phyloP scores from a whole-genome alignment of 2,888 invertebrate species.

The Colletes collaris region DNA sequence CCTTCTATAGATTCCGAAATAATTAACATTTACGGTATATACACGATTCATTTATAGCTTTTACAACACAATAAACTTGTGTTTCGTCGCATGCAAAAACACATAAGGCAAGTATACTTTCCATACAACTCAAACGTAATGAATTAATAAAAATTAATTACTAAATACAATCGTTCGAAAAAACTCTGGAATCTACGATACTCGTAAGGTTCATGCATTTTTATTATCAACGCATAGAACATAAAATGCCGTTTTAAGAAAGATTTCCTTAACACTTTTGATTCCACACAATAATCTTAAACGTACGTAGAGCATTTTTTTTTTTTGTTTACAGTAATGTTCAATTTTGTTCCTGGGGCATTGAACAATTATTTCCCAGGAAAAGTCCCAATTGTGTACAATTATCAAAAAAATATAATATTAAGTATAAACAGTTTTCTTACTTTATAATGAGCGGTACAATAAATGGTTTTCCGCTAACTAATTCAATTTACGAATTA shows the following conservation, averaged over 20 bases:
- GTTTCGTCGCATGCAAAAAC: no score
- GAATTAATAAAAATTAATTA: no score
- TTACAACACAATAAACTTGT: background rate
- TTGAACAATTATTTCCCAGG: conserved; percentile 38
- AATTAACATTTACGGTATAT: background rate
- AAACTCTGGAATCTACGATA: background rate
- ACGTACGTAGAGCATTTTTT: conserved; percentile 7
- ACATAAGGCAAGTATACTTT: background rate
- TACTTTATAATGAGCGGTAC: conserved; percentile 9
- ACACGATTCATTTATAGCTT: background rate
- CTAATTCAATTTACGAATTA: conserved; percentile 3
- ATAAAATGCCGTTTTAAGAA: background rate
- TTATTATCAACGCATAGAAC: conserved; percentile 1
- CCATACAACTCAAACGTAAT: no score
- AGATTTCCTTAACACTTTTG: conserved; percentile 3
- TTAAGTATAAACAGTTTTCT: conserved; percentile 39
- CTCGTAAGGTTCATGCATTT: background rate
- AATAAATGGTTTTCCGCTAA: conserved; percentile 8
- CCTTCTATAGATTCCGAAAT: background rate
- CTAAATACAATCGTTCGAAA: background rate
- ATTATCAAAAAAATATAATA: conserved; percentile 52
- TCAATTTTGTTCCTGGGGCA: conserved; percentile 46
- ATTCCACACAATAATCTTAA: conserved; percentile 23
- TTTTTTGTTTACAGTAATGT: conserved; percentile 1
- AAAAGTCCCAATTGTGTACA: conserved; percentile 35